Conservation (phyloP, 2,797 vertebrate genomes). For the Vireo griseus region DNA sequence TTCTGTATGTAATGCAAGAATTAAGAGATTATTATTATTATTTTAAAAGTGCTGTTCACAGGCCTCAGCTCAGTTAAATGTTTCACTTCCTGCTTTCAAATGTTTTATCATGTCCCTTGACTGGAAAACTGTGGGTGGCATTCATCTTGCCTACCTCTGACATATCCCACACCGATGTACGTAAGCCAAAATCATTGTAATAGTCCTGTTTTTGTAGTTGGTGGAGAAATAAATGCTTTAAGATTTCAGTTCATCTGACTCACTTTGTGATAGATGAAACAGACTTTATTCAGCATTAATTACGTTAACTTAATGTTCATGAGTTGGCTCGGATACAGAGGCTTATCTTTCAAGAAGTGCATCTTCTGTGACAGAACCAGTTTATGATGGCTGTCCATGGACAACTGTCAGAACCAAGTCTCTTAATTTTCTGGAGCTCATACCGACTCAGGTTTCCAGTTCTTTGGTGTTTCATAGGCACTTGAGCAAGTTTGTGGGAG, state of each 20-base stretch:
- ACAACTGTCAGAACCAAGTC: background rate
- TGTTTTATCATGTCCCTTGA: background rate
- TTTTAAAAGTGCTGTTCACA: background rate
- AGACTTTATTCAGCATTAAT: background rate
- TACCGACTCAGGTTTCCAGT: background rate
- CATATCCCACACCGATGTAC: background rate
- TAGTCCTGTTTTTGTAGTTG: background rate
- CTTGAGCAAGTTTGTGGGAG: background rate
- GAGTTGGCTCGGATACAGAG: background rate
- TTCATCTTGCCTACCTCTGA: background rate
- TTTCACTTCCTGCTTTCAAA: background rate
- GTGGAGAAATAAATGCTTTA: background rate
- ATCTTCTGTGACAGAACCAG: background rate
- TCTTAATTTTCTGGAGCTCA: background rate
- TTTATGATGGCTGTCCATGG: background rate
- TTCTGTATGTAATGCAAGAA: background rate
- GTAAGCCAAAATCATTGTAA: background rate
- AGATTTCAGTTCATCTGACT: slow-evolving; percentile 5
- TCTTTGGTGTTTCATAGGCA: background rate
- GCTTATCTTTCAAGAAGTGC: background rate
- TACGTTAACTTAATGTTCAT: background rate
- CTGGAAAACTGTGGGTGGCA: background rate
- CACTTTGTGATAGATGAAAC: background rate
- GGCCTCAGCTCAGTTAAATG: background rate
- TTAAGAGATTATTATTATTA: background rate